Conservation (phyloP, 2,113 vertebrate species). For the Anarhynchus alexandrinus region DNA sequence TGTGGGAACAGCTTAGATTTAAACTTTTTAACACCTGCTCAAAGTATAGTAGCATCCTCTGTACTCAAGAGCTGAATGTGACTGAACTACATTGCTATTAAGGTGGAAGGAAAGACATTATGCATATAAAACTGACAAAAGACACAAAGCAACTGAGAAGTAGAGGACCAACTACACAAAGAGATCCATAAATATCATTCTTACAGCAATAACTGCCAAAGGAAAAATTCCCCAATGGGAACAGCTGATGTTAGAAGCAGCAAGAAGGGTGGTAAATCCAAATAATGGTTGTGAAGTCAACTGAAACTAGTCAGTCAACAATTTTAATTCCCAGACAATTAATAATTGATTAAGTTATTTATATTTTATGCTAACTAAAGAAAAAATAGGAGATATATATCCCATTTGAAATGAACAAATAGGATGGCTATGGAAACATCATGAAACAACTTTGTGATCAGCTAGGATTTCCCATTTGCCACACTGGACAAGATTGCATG, state of each 20-base stretch:
- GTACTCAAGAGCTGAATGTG: not conserved
- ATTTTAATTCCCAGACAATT: not conserved
- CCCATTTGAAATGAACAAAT: not conserved
- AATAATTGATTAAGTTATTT: not conserved
- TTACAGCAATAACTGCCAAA: not conserved
- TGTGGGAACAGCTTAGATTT: not conserved
- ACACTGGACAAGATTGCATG: not conserved
- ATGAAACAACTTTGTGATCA: not conserved
- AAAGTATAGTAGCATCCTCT: not conserved
- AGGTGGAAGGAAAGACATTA: not conserved
- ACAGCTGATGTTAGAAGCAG: not conserved
- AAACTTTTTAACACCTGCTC: not conserved
- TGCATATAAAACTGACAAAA: not conserved
- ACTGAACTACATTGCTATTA: not conserved
- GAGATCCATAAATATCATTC: not conserved
- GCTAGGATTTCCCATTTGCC: not conserved
- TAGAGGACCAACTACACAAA: not conserved
- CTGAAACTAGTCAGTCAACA: not conserved
- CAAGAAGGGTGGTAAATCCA: not conserved
- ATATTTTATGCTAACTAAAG: not conserved
- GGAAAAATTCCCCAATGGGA: not conserved
- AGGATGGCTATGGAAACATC: not conserved
- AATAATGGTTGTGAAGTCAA: not conserved
- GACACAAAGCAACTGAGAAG: not conserved
- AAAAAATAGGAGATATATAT: not conserved